These are phyloP conservation scores for Psittacula derbiana DNA, from an alignment of 2,797 vertebrate genomes.

Conservation along the genomic window DNA sequence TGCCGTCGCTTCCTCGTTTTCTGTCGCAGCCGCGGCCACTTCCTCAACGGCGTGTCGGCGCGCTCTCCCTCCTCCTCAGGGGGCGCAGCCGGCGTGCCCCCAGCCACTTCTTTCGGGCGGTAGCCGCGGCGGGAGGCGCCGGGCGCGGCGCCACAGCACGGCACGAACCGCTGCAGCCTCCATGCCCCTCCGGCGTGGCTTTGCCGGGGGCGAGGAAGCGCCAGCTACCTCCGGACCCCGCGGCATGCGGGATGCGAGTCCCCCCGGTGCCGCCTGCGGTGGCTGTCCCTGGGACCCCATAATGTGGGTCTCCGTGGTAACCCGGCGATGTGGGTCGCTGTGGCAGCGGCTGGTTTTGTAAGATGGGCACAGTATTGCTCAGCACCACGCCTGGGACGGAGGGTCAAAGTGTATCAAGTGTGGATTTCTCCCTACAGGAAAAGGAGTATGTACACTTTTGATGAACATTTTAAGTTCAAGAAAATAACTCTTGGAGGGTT, in stretches of 20 bases:
- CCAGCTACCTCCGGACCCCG: fast-evolving
- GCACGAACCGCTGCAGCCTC: not conserved
- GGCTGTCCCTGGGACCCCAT: not conserved
- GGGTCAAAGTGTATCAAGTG: fast-evolving
- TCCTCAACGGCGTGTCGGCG: slow-evolving; percentile 23
- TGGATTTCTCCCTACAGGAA: not conserved
- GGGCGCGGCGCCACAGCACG: fast-evolving
- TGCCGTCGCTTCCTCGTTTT: slow-evolving; percentile 58
- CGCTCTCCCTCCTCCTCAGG: not conserved
- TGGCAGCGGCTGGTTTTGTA: not conserved
- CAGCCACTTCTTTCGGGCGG: not conserved
- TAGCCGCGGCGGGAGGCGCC: not conserved
- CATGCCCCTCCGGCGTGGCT: too few species aligned
- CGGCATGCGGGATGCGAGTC: fast-evolving
- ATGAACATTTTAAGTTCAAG: not conserved
- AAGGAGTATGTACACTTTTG: fast-evolving
- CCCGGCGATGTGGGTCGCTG: fast-evolving
- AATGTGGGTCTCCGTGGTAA: fast-evolving
- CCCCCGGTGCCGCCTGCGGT: fast-evolving
- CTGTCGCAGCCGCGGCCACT: slow-evolving; percentile 17
- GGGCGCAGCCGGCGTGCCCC: not conserved
- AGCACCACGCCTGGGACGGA: fast-evolving
- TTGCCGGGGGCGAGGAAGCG: fast-evolving
- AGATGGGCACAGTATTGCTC: fast-evolving
- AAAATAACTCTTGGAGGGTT: not conserved